Evolutionary conservation across 2,113 vertebrate genomes (phyloP).

Genomic region (Malaclemys terrapin): DNA sequence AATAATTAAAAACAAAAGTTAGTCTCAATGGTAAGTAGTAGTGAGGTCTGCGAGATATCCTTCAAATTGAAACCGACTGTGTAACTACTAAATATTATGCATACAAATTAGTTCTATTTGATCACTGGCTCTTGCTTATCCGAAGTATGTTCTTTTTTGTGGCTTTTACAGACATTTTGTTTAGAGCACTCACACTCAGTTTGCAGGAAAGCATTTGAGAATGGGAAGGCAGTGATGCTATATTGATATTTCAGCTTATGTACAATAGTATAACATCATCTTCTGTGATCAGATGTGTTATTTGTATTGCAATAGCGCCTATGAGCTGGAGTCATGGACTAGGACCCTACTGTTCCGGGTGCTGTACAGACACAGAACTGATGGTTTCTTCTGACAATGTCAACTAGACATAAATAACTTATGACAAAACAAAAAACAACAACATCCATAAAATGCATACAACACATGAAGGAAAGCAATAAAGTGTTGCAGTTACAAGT

Average conservation of each 20-base stretch:
- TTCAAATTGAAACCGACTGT: conserved; percentile 68
- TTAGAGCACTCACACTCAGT: neutral
- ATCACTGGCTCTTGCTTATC: conserved; percentile 63
- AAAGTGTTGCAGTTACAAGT: conserved; percentile 32
- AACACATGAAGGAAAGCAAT: neutral
- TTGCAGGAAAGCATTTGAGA: neutral
- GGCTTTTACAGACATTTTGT: conserved; percentile 34
- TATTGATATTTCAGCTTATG: neutral
- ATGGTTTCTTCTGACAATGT: neutral
- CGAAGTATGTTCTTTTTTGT: conserved; percentile 49
- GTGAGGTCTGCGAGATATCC: conserved; percentile 65
- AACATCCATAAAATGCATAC: neutral
- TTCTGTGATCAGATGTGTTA: neutral
- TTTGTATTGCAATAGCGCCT: neutral
- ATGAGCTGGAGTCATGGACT: neutral
- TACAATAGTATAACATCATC: neutral
- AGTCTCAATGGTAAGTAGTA: neutral
- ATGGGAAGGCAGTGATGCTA: neutral
- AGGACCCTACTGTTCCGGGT: neutral
- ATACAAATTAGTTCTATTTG: conserved; percentile 71
- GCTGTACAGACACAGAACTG: neutral
- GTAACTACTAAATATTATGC: conserved; percentile 60
- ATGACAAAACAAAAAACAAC: conserved; percentile 5
- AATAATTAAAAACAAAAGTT: conserved; percentile 72
- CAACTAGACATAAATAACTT: neutral